Base-by-base conservation (phyloP, 2,888 invertebrate species). In the Tetramorium bicarinatum region DNA sequence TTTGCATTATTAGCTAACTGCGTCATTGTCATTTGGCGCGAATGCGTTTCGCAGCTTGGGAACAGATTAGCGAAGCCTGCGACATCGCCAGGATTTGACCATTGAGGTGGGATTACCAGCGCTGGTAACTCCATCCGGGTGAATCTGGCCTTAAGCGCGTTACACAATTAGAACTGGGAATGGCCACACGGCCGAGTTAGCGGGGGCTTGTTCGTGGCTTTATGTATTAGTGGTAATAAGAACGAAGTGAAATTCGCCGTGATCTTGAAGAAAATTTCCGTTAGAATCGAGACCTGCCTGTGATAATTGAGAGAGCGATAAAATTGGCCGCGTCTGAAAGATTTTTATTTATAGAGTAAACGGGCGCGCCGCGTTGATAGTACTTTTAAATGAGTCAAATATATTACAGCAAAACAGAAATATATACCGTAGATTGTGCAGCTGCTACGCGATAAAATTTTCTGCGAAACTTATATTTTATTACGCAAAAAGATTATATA, bases 181-280 rank as follows among this genome's bases (percentile, higher is more conserved):
- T 79, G 80, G 81, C 83, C 83, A 66, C 85, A 81, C 72, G 83
- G 44, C 76, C 89, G 76, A 87, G 83, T 86, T 87, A 81, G 71
- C 79, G 83, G 86, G 82, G 77, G 71, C 87, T 52, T 72, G 76
- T 80, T 59, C 74, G 74, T 71, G 84, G 85, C 62, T 88, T 89
- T 84, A 85, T 85, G 82, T 85, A 92, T 93, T 92, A 92, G 87
- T 84, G 85, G 86, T 90, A 92, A 92, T 91, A 91, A 92, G 92
- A 87, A 89, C 87, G 85, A 84, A 89, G 86, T 86, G 87, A 89
- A 86, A 89, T 62, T 84, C 62, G n/a, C 66, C 49, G 83, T 72
- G 87, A 89, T 88, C 85, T 85, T 80, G 75, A 79, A 80, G 61
- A 25, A 25, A 62, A 83, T 18, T 72, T 64, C 49, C 66, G 15